phyloP scores from a whole-genome alignment of 2,797 vertebrate species.

The Rhynchotus rufescens region DNA sequence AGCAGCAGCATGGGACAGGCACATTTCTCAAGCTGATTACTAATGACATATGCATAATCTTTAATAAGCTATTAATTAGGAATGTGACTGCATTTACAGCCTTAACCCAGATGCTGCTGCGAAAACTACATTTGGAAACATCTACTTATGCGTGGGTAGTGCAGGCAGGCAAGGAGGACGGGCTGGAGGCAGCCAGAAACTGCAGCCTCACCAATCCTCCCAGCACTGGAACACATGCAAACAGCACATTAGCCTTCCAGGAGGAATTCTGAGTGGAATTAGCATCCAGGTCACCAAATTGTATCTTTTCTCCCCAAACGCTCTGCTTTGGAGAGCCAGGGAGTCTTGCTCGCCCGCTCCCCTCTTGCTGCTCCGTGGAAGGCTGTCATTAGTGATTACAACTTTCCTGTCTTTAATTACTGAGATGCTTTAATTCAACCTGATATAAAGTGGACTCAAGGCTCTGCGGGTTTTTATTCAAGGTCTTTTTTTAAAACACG shows the following conservation, averaged over 20 bases:
- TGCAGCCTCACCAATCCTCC: neutral
- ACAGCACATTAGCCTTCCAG: neutral
- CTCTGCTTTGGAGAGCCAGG: neutral
- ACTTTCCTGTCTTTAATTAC: conserved; percentile 36
- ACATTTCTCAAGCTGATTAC: neutral
- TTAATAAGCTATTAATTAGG: conserved; percentile 18
- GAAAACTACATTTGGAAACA: neutral
- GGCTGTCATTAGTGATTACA: conserved; percentile 40
- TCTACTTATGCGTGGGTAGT: neutral
- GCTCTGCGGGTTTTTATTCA: neutral
- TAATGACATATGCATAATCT: neutral
- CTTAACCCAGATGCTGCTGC: neutral
- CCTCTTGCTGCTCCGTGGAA: neutral
- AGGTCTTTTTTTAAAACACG: neutral
- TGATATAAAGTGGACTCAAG: conserved; percentile 27
- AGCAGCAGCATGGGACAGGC: neutral
- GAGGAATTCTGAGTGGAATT: conserved; percentile 19
- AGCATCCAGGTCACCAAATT: conserved; percentile 40
- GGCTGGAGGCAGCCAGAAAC: neutral
- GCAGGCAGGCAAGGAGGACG: neutral
- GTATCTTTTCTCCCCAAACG: neutral
- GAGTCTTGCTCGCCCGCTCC: neutral
- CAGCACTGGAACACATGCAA: neutral
- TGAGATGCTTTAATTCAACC: conserved; percentile 33
- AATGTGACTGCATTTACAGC: neutral